Evolutionary conservation across 92 coral and sea anemone genomes (phyloP).

Genomic region (Paragorgia papillata): DNA sequence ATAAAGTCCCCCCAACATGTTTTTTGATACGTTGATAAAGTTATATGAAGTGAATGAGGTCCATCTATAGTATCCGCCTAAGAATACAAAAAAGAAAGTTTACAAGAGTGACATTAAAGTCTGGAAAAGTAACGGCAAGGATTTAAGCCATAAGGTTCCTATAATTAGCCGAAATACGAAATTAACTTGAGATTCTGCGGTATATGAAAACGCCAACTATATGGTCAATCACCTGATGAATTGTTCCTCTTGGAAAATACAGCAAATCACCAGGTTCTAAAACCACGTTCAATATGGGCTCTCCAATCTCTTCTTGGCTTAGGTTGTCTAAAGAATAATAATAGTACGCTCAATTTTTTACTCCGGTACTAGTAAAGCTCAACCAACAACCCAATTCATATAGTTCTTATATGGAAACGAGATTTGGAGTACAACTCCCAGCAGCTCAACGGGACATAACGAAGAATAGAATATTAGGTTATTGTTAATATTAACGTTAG

Average conservation of each 20-base stretch:
- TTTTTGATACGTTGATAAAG: conserved; percentile 91
- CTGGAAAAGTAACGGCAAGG: neutral
- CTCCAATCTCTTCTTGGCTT: conserved; percentile 86
- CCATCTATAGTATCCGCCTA: conserved; percentile 93
- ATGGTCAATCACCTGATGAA: conserved; percentile 91
- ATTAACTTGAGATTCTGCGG: too few species aligned
- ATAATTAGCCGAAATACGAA: too few species aligned
- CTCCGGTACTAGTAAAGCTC: too few species aligned
- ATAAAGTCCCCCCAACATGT: conserved; percentile 93
- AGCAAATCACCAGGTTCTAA: conserved; percentile 92
- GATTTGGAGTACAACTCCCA: too few species aligned
- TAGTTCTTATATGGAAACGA: too few species aligned
- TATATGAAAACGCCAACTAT: too few species aligned
- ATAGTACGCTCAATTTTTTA: too few species aligned
- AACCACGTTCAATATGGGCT: conserved; percentile 84
- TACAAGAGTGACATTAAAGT: neutral
- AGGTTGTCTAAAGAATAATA: conserved; percentile 69
- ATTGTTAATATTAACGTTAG: too few species aligned
- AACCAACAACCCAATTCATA: too few species aligned
- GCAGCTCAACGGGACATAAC: too few species aligned
- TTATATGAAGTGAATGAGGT: conserved; percentile 88
- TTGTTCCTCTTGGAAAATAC: conserved; percentile 97
- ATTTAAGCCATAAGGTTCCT: too few species aligned
- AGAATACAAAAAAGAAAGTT: neutral
- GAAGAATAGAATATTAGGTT: too few species aligned